Conservation (phyloP, 92 coral and sea anemone genomes). For the Blastomussa wellsi region DNA sequence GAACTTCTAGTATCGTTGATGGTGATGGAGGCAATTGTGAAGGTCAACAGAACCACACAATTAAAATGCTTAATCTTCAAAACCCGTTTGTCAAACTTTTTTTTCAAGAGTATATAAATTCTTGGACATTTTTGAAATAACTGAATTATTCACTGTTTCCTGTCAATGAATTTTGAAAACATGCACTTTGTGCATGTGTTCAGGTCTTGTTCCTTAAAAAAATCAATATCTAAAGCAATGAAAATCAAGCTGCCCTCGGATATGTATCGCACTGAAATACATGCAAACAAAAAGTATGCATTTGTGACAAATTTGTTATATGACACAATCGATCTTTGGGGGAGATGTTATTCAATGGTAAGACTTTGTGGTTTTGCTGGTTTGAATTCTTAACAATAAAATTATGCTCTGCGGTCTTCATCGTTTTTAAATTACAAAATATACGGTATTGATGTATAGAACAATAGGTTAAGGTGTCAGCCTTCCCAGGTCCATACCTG, state of each 20-base stretch:
- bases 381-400: neutral
- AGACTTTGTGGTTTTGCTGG: neutral
- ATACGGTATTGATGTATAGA: neutral
- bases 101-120: neutral
- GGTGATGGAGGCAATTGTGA: too few species aligned
- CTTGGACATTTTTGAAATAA: neutral
- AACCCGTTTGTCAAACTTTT: neutral
- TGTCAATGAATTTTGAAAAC: neutral
- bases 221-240: neutral
- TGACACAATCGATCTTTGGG: neutral
- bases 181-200: neutral
- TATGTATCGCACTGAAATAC: neutral
- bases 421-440: neutral
- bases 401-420: slow-evolving; percentile 11
- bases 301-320: neutral
- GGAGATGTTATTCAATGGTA: neutral
- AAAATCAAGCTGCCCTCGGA: neutral
- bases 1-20: too few species aligned
- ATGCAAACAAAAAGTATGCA: neutral
- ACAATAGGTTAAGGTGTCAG: neutral
- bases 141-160: neutral
- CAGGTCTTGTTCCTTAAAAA: neutral
- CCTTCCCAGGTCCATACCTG: neutral
- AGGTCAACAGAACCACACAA: too few species aligned
- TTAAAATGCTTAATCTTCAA: too few species aligned